These are phyloP conservation scores for Notolepis coatsorum DNA, from an alignment of 2,797 vertebrate genomes.

Conservation along the genomic window DNA sequence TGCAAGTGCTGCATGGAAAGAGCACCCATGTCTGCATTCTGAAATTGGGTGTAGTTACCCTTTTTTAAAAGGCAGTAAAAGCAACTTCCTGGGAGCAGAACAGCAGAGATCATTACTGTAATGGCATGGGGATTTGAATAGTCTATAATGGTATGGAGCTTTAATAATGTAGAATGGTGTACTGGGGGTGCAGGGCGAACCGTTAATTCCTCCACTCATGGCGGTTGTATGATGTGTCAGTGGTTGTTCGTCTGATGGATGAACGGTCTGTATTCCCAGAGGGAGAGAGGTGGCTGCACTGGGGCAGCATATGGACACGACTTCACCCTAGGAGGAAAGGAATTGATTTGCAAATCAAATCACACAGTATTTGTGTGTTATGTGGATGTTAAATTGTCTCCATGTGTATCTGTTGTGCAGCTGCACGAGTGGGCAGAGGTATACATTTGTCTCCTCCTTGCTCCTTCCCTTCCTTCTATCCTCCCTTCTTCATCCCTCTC, in stretches of 20 bases:
- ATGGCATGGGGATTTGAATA: no score
- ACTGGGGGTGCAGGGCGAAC: no score
- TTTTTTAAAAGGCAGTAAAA: no score
- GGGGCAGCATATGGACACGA: background rate
- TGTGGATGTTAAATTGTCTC: background rate
- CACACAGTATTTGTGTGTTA: background rate
- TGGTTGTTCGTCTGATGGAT: no score
- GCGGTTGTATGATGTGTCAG: background rate
- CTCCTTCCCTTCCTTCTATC: constrained; percentile 6
- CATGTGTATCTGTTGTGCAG: constrained; percentile 32
- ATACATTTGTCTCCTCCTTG: constrained; percentile 26
- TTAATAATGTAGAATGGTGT: background rate
- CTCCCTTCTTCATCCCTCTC: background rate
- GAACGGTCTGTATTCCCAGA: background rate
- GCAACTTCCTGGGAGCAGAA: no score
- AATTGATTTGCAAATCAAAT: background rate
- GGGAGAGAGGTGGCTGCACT: background rate
- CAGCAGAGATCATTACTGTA: no score
- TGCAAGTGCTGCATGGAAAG: background rate
- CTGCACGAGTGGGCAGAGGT: constrained; percentile 28
- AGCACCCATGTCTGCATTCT: background rate
- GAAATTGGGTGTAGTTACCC: no score
- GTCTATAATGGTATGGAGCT: no score
- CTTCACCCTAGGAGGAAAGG: background rate
- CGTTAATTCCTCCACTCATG: background rate